These are phyloP conservation scores for Gasterosteus nipponicus DNA, from an alignment of 2,113 vertebrate species.

Conservation along the genomic window DNA sequence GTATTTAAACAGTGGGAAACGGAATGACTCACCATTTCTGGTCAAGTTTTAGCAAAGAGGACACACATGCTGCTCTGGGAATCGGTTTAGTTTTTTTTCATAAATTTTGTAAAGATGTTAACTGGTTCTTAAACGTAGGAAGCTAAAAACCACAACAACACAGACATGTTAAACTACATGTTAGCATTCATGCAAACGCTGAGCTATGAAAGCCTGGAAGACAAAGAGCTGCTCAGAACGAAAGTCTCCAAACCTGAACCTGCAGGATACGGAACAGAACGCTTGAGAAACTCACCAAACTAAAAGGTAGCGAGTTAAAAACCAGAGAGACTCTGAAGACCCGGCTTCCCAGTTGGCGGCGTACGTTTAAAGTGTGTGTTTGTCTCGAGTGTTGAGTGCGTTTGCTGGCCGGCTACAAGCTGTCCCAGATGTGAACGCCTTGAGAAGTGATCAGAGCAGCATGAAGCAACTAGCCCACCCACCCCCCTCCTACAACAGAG, in stretches of 20 bases:
- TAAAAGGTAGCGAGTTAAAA: constrained; percentile 43
- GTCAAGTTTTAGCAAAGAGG: not conserved
- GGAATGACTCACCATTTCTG: constrained; percentile 44
- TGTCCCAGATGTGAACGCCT: constrained; percentile 78
- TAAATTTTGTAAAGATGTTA: constrained; percentile 20
- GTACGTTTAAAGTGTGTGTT: not conserved
- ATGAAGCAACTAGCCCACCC: constrained; percentile 64
- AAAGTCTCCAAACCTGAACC: constrained; percentile 14
- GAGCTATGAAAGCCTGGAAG: not conserved
- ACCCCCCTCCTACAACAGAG: constrained; percentile 36
- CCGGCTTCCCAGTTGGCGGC: constrained; percentile 52
- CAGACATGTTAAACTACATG: not conserved
- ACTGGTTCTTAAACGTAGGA: constrained; percentile 22
- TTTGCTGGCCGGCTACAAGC: constrained; percentile 57
- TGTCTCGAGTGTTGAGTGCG: constrained; percentile 7
- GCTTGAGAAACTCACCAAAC: constrained; percentile 6
- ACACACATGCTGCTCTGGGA: not conserved
- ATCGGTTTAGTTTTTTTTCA: constrained; percentile 27
- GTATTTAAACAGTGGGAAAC: not conserved
- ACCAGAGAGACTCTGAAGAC: constrained; percentile 56
- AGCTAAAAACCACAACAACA: constrained; percentile 13
- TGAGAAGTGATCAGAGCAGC: constrained; percentile 68
- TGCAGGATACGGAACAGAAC: constrained; percentile 12
- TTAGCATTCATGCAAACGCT: not conserved
- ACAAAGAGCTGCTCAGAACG: constrained; percentile 52